Base-by-base conservation (phyloP, 1,140 invertebrate species). In the Drosophila bipectinata region DNA sequence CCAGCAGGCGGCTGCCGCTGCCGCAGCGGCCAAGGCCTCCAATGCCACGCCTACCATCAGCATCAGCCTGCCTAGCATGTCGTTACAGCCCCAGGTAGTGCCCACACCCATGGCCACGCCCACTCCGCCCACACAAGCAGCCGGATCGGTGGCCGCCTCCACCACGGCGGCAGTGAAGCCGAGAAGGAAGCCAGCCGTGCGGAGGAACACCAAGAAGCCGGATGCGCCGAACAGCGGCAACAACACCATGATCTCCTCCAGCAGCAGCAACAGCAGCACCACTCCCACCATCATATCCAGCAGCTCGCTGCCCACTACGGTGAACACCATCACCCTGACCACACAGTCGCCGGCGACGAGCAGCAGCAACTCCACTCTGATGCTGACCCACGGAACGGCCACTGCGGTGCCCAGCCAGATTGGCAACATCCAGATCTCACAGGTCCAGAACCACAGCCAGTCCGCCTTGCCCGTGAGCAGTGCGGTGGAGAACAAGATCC, bases 371-470 rank as follows among this genome's bases (percentile, higher is more conserved):
- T 53, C 54, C 55, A 83, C 71, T 18, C 55, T 83, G 30, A 75
- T 83, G 79, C 60, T 83, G 9, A 44, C 61, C 32, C 79, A 77
- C 56, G 72, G 54, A 15, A 72, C 74, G 1, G 41, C 79, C 0
- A 79, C 81, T n/a, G 88, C 91, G 3, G 91, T 92, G 57, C 91
- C 91, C 15, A 92, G 91, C 30, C 91, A 92, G 64, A 92, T 92
- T 58, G 91, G 91, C 51, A 92, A 92, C 18, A 92, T 92, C 57
- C 91, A 91, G 73, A 92, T 92, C 47, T 91, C 90, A 2, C 91
- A 92, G 63, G 81, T 84, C 49, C 76, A 76, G 18, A 71, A 81
- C 45, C 84, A 81, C 55, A 78, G 84, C 52, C 69, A 68, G 24
- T 44, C 82, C 8, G 21, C 63, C 10, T 6, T 87, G 60, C 77